phyloP scores from a whole-genome alignment of 2,797 vertebrate genomes.

The Gambelia wislizenii region DNA sequence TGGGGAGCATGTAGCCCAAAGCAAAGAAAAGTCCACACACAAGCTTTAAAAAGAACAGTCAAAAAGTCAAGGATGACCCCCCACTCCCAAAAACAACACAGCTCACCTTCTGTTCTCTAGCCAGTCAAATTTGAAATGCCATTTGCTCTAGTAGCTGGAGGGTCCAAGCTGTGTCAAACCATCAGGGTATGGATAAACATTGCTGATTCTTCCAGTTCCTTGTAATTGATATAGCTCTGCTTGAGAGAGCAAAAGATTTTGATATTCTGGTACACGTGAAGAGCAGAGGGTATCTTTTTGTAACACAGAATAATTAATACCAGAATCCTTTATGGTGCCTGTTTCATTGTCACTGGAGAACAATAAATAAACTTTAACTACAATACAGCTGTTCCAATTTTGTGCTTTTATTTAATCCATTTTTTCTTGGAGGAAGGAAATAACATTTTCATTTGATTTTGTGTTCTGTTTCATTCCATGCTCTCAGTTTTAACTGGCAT shows the following conservation, averaged over 20 bases:
- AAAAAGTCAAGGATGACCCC: too few species aligned
- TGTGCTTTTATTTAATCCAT: neutral
- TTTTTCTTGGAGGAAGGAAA: slow-evolving; percentile 1
- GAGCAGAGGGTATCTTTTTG: neutral
- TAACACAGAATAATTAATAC: neutral
- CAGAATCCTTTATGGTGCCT: slow-evolving; percentile 31
- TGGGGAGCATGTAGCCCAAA: too few species aligned
- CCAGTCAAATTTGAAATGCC: too few species aligned
- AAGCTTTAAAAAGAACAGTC: too few species aligned
- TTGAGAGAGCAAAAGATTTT: slow-evolving; percentile 7
- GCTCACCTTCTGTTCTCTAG: too few species aligned
- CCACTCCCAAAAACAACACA: too few species aligned
- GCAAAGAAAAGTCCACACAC: too few species aligned
- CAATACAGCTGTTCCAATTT: neutral
- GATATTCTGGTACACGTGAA: slow-evolving; percentile 33
- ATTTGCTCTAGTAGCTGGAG: too few species aligned
- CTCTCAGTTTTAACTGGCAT: neutral
- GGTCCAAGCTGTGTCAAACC: too few species aligned
- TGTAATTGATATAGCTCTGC: neutral
- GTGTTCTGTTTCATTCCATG: neutral
- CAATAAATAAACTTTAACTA: slow-evolving; percentile 19
- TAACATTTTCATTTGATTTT: slow-evolving; percentile 1
- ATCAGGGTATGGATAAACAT: too few species aligned
- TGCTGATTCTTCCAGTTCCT: too few species aligned
- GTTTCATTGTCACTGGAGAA: neutral